phyloP scores from a whole-genome alignment of 2,888 invertebrate species.

The Oligia fasciuncula region DNA sequence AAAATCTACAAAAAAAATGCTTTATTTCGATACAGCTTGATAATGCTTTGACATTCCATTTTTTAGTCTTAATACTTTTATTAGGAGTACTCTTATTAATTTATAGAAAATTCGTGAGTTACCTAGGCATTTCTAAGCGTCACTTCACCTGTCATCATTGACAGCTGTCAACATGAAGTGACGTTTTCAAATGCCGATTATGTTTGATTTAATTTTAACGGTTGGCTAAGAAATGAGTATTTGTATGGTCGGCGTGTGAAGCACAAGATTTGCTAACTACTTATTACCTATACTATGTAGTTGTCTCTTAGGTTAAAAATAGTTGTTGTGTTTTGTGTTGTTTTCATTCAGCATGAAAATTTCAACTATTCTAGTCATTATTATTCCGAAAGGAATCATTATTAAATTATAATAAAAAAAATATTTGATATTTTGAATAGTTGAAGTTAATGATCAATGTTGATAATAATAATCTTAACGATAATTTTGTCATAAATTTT shows the following conservation, averaged over 20 bases:
- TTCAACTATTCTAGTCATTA: constrained; percentile 81
- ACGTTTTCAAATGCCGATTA: constrained; percentile 59
- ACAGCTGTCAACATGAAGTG: constrained; percentile 63
- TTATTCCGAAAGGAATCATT: constrained; percentile 66
- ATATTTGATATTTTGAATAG: constrained; percentile 77
- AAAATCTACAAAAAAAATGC: constrained; percentile 68
- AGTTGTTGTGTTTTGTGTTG: constrained; percentile 88
- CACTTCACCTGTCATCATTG: constrained; percentile 62
- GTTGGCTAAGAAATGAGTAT: constrained; percentile 70
- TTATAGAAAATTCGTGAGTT: constrained; percentile 85
- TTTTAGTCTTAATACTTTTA: constrained; percentile 82
- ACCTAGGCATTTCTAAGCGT: constrained; percentile 74
- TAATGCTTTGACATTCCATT: constrained; percentile 83
- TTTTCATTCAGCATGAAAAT: constrained; percentile 79
- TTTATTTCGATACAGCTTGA: constrained; percentile 78
- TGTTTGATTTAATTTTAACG: constrained; percentile 73
- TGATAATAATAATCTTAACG: constrained; percentile 77
- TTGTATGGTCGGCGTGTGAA: constrained; percentile 70
- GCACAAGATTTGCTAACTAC: constrained; percentile 86
- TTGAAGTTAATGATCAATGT: constrained; percentile 73
- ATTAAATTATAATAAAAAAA: constrained; percentile 69
- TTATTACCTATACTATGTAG: constrained; percentile 73
- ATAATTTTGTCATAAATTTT: constrained; percentile 80
- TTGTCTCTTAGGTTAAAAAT: constrained; percentile 82
- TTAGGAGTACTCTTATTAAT: constrained; percentile 81